Evolutionary conservation across 2,113 vertebrate species (phyloP).

Genomic region (Hippocampus barbouri): DNA sequence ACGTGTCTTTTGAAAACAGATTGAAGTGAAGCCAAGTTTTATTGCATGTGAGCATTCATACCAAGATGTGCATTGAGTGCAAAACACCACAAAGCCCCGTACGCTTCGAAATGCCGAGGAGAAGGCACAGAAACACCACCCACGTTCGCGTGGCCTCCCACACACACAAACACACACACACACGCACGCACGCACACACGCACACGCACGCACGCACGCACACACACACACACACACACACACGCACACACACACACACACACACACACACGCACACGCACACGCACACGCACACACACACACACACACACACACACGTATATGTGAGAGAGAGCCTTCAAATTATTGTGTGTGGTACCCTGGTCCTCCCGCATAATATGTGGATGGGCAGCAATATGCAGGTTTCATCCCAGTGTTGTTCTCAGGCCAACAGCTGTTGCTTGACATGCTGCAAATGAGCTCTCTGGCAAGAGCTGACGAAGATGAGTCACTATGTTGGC

Average conservation of each 20-base stretch:
- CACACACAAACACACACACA: too few species aligned
- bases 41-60: not conserved
- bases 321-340: too few species aligned
- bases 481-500: conserved; percentile 18
- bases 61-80: conserved; percentile 1
- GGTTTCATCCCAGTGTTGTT: conserved; percentile 12
- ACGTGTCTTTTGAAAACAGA: too few species aligned
- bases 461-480: conserved; percentile 14
- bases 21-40: not conserved
- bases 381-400: conserved; percentile 10
- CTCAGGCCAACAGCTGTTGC: conserved; percentile 11
- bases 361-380: conserved; percentile 3
- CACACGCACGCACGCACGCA: too few species aligned
- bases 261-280: too few species aligned
- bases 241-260: too few species aligned
- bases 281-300: too few species aligned
- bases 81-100: conserved; percentile 31
- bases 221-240: too few species aligned
- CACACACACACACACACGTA: too few species aligned
- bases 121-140: conserved; percentile 48
- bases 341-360: too few species aligned
- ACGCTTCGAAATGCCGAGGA: conserved; percentile 30
- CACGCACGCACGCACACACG: too few species aligned
- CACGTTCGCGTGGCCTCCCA: too few species aligned
- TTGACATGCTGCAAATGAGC: conserved; percentile 13